These are phyloP conservation scores for Drosophila vallismaia DNA, from an alignment of 2,888 invertebrate genomes.

Conservation along the genomic window DNA sequence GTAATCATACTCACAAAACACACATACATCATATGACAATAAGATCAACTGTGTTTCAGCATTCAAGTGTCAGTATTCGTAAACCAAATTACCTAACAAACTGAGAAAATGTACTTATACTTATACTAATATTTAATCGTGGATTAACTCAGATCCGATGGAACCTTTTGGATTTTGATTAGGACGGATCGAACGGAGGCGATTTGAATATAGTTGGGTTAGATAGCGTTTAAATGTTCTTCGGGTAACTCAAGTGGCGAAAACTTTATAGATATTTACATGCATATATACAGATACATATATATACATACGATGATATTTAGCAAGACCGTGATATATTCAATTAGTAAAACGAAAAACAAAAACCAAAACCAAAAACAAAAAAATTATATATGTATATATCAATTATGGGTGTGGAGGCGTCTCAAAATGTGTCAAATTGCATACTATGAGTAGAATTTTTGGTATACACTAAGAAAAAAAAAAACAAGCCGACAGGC, in stretches of 20 bases:
- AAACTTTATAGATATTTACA: slow-evolving; percentile 65
- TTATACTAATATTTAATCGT: slow-evolving; percentile 32
- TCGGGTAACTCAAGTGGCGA: slow-evolving; percentile 54
- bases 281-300: slow-evolving; percentile 53
- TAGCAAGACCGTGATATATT: slow-evolving; percentile 79
- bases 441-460: slow-evolving; percentile 55
- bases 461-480: slow-evolving; percentile 30
- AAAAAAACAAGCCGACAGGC: slow-evolving; percentile 1
- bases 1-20: slow-evolving; percentile 48
- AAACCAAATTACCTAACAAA: slow-evolving; percentile 74
- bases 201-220: slow-evolving; percentile 59
- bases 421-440: slow-evolving; percentile 72
- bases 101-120: slow-evolving; percentile 37
- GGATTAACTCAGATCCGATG: slow-evolving; percentile 7
- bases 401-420: slow-evolving; percentile 58
- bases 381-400: slow-evolving; percentile 45
- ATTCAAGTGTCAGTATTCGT: slow-evolving; percentile 79
- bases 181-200: slow-evolving; percentile 42
- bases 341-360: slow-evolving; percentile 57
- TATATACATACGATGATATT: slow-evolving; percentile 68
- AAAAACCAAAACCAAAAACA: slow-evolving; percentile 20
- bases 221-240: slow-evolving; percentile 61
- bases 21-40: slow-evolving; percentile 80
- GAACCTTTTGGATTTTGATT: slow-evolving; percentile 26
- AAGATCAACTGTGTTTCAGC: slow-evolving; percentile 81